A percentile compares a stretch with the other conserved stretches of the same genome.
These are phyloP conservation scores for Acholoe squamosa DNA, from an alignment of 2,888 invertebrate genomes.

Conservation along the genomic window DNA sequence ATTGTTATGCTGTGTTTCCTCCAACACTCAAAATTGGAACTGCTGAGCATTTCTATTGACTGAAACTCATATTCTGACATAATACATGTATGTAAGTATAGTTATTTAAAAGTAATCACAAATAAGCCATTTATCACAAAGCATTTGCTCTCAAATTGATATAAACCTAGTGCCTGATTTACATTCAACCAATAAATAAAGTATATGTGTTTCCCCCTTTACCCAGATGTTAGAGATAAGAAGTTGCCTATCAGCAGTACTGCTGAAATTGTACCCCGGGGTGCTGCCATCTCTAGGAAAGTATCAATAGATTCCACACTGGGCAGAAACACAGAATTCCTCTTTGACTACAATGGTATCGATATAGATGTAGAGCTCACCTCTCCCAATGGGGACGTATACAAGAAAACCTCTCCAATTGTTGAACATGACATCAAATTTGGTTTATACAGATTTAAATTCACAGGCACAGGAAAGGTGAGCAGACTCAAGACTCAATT, in stretches of 20 bases:
- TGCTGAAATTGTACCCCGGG: background rate
- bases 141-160: too few species aligned
- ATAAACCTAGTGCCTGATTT: too few species aligned
- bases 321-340: conserved; percentile 74
- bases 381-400: conserved; percentile 64
- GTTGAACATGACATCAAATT: conserved; percentile 60
- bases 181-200: too few species aligned
- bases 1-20: too few species aligned
- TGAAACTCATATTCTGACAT: too few species aligned
- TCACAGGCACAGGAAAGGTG: conserved; percentile 61
- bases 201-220: background rate
- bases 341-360: conserved; percentile 64
- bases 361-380: conserved; percentile 54
- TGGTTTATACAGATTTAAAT: conserved; percentile 61
- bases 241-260: conserved; percentile 60
- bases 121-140: too few species aligned
- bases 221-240: conserved; percentile 63
- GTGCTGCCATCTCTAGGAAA: conserved; percentile 80
- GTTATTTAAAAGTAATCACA: too few species aligned
- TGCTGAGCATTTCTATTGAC: too few species aligned
- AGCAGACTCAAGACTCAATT: background rate
- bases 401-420: background rate
- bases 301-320: conserved; percentile 85
- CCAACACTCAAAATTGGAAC: too few species aligned
- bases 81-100: too few species aligned